A percentile compares a stretch with the other conserved stretches of the same genome.
Evolutionary conservation across 2,888 invertebrate genomes (phyloP).

Genomic region (Andrena trimmerana): DNA sequence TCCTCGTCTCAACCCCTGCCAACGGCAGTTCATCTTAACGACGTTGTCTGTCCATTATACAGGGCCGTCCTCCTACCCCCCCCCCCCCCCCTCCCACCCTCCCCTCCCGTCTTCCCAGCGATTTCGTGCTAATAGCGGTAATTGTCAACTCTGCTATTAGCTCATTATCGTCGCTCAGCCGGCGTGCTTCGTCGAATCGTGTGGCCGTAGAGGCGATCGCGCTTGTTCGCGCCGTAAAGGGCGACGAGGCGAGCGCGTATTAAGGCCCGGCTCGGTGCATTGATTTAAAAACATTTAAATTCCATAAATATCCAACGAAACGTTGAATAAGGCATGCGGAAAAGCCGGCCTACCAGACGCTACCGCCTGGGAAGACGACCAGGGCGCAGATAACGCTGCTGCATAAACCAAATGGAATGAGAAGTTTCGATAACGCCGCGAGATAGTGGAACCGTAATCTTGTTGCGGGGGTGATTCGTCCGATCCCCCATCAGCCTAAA

Average conservation of each 20-base stretch:
- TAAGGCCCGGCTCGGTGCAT: constrained; percentile 70
- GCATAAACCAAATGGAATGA: constrained; percentile 71
- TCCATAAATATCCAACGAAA: constrained; percentile 77
- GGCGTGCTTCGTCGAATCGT: constrained; percentile 6
- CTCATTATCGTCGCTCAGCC: constrained; percentile 60
- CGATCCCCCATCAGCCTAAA: neutral
- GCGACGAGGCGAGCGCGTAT: constrained; percentile 46
- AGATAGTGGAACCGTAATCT: constrained; percentile 68
- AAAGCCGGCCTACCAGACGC: constrained; percentile 59
- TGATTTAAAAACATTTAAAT: constrained; percentile 78
- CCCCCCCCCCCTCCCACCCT: too few species aligned
- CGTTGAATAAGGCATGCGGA: constrained; percentile 77
- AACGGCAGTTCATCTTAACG: constrained; percentile 39
- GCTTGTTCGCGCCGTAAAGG: constrained; percentile 62
- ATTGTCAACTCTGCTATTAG: constrained; percentile 74
- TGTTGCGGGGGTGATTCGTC: constrained; percentile 40
- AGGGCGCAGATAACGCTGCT: constrained; percentile 69
- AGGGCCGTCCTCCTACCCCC: constrained; percentile 23
- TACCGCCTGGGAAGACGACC: constrained; percentile 61
- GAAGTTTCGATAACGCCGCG: constrained; percentile 70
- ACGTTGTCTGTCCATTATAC: constrained; percentile 70
- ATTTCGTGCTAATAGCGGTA: constrained; percentile 72
- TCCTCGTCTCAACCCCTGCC: neutral
- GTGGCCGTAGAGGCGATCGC: constrained; percentile 15
- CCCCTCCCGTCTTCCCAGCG: constrained; percentile 41